A percentile compares a stretch with the other conserved stretches of the same genome.
These are phyloP conservation scores for Brachionus sp. DNA, from an alignment of 1,140 invertebrate genomes.

Conservation along the genomic window DNA sequence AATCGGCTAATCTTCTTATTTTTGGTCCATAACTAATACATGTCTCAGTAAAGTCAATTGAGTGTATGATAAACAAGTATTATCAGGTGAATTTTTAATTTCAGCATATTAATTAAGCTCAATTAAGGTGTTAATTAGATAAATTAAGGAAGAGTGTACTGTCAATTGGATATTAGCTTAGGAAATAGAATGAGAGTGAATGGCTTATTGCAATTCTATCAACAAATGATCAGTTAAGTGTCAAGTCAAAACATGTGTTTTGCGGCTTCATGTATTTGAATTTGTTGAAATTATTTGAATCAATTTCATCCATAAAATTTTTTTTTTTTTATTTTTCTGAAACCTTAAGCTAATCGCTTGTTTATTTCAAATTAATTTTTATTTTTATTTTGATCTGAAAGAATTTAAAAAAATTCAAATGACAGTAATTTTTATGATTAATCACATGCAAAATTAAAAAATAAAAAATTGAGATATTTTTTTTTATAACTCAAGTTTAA, in stretches of 20 bases:
- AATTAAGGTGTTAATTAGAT: conserved; percentile 29
- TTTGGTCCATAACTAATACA: conserved; percentile 9
- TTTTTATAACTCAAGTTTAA: no score
- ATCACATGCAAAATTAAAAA: no score
- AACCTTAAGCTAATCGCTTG: no score
- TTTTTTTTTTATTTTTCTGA: no score
- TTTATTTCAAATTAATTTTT: no score
- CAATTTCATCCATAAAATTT: no score
- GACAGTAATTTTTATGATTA: no score
- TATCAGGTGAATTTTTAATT: conserved; percentile 39
- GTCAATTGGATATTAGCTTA: conserved; percentile 19
- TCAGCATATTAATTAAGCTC: neutral
- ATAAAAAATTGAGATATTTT: no score
- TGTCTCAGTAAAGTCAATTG: neutral
- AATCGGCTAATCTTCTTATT: conserved; percentile 39
- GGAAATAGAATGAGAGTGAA: neutral
- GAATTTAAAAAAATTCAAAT: no score
- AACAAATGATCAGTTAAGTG: conserved; percentile 6
- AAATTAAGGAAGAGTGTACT: neutral
- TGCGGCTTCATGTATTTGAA: neutral
- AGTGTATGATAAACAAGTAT: conserved; percentile 35
- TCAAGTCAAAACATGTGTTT: conserved; percentile 25
- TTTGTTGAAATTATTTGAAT: no score
- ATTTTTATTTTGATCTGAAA: no score
- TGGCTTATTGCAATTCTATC: neutral